Base-by-base conservation (phyloP, 2,113 vertebrate species). In the Cryptomyrus ogoouensis region DNA sequence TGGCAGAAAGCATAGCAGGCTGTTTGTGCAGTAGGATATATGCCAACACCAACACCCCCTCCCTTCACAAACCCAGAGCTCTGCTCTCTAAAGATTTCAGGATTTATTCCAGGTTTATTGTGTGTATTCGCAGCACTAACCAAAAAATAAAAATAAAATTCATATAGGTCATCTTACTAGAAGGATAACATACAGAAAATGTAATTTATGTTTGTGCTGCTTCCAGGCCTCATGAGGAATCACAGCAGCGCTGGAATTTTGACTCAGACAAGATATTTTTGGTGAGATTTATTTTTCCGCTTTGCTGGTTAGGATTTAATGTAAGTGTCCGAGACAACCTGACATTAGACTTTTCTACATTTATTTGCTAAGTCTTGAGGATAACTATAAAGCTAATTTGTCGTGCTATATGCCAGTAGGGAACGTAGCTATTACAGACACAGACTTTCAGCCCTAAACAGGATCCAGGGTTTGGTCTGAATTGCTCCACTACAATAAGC, bases 21-120 rank as follows among this genome's bases (percentile, higher is more conserved):
- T 80, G 66, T 52, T 89, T 47, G 66, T 89, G 47, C 70, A 50
- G 47, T 15, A 83, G 47, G 42, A 74, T n/a, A 74, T 39, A 35
- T 19, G 88, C 88, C 88, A 89, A 83, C 88, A 80, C 15, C 83
- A 90, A 90, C 83, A 90, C n/a, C 2, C 42, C 35, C 74, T 7
- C 46, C 27, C 53, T 49, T 47, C 56, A 58, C 31, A 42, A 31
- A 49, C 52, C 46, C 56, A 31, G 42, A 8, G 89, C 27, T 24
- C 70, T 42, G 70, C 62, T 53, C 88, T 89, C 47, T 44, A 62
- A 62, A 62, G 52, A 88, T 66, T 27, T 49, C 88, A 88, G 39
- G 56, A 52, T 62, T 58, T 24, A 17, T 10, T 70, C 50, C 70
- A 56, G 70, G 47, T 39, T 53, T 35, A 80, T 50, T 19, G 19